Percentiles rank a stretch among this genome's conserved stretches.
These are phyloP conservation scores for Cercocebus atys DNA, from an alignment of 2,113 vertebrate species.

Conservation along the genomic window DNA sequence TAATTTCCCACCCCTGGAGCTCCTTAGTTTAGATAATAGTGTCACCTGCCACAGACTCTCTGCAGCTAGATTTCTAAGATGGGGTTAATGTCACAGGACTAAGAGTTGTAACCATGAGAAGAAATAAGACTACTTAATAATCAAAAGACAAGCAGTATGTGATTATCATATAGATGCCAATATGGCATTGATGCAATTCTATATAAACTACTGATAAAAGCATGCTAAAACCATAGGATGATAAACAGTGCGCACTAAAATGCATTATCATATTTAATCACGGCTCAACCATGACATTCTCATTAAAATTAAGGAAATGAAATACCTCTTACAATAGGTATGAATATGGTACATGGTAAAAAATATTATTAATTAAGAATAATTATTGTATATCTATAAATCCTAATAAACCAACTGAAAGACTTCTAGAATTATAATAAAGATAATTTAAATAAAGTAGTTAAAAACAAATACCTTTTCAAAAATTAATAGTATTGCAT, in stretches of 20 bases:
- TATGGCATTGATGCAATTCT: not conserved
- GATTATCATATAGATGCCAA: not conserved
- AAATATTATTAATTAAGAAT: not conserved
- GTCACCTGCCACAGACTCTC: not conserved
- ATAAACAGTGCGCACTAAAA: not conserved
- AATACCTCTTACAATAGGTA: not conserved
- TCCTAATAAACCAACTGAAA: not conserved
- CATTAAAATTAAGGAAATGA: not conserved
- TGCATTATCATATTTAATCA: not conserved
- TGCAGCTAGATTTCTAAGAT: not conserved
- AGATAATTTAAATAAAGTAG: not conserved
- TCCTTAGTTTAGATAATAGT: not conserved
- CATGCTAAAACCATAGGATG: not conserved
- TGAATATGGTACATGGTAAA: not conserved
- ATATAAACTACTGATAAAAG: not conserved
- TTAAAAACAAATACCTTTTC: not conserved
- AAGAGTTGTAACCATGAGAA: not conserved
- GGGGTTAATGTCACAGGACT: not conserved
- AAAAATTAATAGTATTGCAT: not conserved
- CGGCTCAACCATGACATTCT: not conserved
- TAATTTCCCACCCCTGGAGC: not conserved
- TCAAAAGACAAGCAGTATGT: not conserved
- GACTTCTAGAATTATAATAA: not conserved
- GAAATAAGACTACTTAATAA: not conserved
- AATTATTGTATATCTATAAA: not conserved